These are phyloP conservation scores for Anagyrus pseudococci DNA, from an alignment of 2,888 invertebrate genomes.

Conservation along the genomic window DNA sequence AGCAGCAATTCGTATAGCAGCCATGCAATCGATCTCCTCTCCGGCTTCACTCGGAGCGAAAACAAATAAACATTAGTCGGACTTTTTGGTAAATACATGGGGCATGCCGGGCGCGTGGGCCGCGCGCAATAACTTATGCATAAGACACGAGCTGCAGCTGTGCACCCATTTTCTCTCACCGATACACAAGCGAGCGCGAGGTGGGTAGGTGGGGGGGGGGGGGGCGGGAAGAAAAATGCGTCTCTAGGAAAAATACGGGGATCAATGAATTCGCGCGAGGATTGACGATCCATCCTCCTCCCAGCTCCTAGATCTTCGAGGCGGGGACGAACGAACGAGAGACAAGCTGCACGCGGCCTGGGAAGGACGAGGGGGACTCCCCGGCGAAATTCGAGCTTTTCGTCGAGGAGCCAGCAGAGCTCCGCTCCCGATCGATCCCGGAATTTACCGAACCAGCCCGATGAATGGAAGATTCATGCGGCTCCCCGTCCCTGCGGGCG, in stretches of 20 bases:
- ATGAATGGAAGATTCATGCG: slow-evolving; percentile 33
- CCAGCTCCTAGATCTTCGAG: not conserved
- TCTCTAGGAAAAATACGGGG: slow-evolving; percentile 16
- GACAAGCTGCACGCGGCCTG: not conserved
- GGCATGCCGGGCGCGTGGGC: too few relatives aligned
- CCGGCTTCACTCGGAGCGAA: not conserved
- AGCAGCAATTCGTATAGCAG: too few relatives aligned
- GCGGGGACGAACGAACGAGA: not conserved
- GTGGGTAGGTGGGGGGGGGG: not conserved
- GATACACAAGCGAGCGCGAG: not conserved
- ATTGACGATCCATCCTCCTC: slow-evolving; percentile 26
- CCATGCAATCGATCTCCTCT: too few relatives aligned
- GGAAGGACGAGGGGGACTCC: not conserved
- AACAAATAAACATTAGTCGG: too few relatives aligned
- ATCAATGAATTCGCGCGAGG: slow-evolving; percentile 27
- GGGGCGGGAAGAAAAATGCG: not conserved
- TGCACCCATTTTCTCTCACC: not conserved
- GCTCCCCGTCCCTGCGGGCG: slow-evolving; percentile 8
- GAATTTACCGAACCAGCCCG: slow-evolving; percentile 29
- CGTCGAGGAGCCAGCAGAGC: slow-evolving; percentile 1
- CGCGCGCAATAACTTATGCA: slow-evolving; percentile 7
- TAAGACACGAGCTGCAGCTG: not conserved
- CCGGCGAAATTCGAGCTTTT: slow-evolving; percentile 25
- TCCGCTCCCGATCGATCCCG: slow-evolving; percentile 25
- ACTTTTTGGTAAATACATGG: too few relatives aligned